These are phyloP conservation scores for Hypomesus transpacificus DNA, from an alignment of 2,113 vertebrate species.

Conservation along the genomic window DNA sequence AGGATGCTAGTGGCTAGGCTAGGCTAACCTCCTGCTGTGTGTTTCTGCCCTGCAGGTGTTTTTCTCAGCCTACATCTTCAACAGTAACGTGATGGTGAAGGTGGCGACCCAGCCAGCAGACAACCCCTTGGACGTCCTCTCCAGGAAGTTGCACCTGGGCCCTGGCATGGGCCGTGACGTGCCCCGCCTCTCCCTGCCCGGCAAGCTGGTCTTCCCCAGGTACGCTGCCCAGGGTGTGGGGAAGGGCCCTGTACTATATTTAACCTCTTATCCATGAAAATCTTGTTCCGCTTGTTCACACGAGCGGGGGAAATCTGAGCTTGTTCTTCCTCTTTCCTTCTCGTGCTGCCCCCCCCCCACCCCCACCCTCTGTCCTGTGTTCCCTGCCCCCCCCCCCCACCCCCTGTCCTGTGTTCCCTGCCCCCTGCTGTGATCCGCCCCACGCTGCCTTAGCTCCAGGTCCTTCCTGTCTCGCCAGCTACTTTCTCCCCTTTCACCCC, in stretches of 20 bases:
- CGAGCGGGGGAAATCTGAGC: neutral
- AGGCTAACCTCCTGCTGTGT: neutral
- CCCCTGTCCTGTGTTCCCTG: neutral
- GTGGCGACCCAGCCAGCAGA: slow-evolving; percentile 98
- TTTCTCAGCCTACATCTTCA: slow-evolving; percentile 99
- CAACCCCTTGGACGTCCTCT: slow-evolving; percentile 95
- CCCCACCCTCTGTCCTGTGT: neutral
- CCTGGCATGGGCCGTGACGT: slow-evolving; percentile 92
- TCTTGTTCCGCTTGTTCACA: neutral
- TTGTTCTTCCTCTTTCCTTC: neutral
- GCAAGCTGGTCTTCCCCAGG: slow-evolving; percentile 98
- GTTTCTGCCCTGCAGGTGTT: slow-evolving; percentile 79
- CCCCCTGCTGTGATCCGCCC: no score
- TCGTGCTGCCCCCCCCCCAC: neutral
- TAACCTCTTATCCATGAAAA: neutral
- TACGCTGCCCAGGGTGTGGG: slow-evolving; percentile 45
- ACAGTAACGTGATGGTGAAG: slow-evolving; percentile 99
- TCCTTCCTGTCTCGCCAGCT: no score
- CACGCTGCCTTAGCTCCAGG: no score
- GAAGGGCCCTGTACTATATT: neutral
- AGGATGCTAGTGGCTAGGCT: neutral
- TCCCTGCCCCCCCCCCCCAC: neutral
- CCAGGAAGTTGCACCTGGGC: slow-evolving; percentile 95
- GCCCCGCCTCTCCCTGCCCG: slow-evolving; percentile 92
- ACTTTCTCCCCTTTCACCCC: no score